Evolutionary conservation across 2,113 vertebrate genomes (phyloP), one percentile per base, ranked within the genome.

Genomic region (Melanostigma gelatinosum): DNA sequence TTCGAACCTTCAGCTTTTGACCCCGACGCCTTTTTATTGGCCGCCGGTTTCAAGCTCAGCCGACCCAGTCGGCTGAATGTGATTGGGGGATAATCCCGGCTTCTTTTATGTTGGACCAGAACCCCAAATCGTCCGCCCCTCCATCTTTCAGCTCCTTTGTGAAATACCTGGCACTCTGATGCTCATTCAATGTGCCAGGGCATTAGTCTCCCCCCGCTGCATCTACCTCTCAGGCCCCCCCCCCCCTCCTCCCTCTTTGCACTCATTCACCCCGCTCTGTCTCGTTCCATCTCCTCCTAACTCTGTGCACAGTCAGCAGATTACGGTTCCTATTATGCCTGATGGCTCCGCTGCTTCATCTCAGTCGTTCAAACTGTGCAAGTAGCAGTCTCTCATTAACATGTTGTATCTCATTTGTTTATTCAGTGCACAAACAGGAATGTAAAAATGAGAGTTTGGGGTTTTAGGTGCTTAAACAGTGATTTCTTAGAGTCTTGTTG

Each of bases 271-370:
- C 86, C 75, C 38, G 27, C 29, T 77, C 71, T 44, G 9, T 67
- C 75, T 70, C 60, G 60, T 73, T 85, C 55, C 79, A 68, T 64
- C 62, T 69, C 63, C 57, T 85, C 80, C 63, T 57, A 68, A 42
- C 63, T 68, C 44, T 34, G 42, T 74, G 83, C 88, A 13, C n/a
- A 78, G 46, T 93, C 89, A 93, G 91, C 91, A 88, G 72, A 78
- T 86, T 73, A 55, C 44, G 77, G 15, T 83, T 87, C 70, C 72
- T 40, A 44, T 54, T 85, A 66, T 65, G 27, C 79, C 44, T 13
- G 29, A 42, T 57, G 32, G 27, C 20, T 72, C 61, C 71, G 44
- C 83, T 75, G 58, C 74, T 68, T 72, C 22, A 64, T 79, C 55
- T 24, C 52, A 9, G 18, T 55, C 44, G 20, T 29, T 74, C 52